These are phyloP conservation scores for Pomatorhinus ruficollis DNA, from an alignment of 2,113 vertebrate species.

Conservation along the genomic window DNA sequence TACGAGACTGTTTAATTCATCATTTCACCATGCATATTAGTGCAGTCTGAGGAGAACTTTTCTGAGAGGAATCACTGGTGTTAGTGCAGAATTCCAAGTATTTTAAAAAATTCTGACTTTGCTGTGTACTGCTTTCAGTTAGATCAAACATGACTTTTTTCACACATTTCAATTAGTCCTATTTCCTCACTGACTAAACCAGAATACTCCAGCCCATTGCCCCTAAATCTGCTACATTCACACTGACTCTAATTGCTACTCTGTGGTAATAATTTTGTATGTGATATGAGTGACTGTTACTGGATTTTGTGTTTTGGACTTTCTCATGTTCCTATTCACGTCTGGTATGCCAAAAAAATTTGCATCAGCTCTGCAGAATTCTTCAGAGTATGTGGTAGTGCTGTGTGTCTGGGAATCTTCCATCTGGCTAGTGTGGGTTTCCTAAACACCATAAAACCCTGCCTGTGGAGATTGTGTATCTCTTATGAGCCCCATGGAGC, in stretches of 20 bases:
- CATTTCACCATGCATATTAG: neutral
- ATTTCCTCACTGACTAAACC: constrained; percentile 42
- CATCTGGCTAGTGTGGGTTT: constrained; percentile 27
- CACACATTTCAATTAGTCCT: constrained; percentile 34
- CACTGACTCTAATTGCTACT: neutral
- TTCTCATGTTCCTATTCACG: neutral
- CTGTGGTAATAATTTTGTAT: neutral
- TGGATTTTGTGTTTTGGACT: constrained; percentile 19
- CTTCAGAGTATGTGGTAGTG: constrained; percentile 7
- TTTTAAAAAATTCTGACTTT: constrained; percentile 42
- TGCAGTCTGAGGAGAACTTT: neutral
- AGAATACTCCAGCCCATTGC: neutral
- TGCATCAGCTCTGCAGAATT: constrained; percentile 29
- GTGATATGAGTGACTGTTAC: neutral
- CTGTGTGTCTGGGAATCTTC: constrained; percentile 49
- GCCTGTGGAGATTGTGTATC: constrained; percentile 33
- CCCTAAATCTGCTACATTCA: constrained; percentile 4
- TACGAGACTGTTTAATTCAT: neutral
- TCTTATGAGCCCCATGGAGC: neutral
- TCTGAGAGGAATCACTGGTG: neutral
- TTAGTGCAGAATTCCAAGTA: constrained; percentile 35
- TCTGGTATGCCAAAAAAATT: constrained; percentile 23
- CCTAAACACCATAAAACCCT: constrained; percentile 47
- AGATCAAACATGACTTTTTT: constrained; percentile 30
- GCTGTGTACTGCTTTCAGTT: neutral